These are phyloP conservation scores for Acleris cristana DNA, from an alignment of 2,888 invertebrate species.

Conservation along the genomic window DNA sequence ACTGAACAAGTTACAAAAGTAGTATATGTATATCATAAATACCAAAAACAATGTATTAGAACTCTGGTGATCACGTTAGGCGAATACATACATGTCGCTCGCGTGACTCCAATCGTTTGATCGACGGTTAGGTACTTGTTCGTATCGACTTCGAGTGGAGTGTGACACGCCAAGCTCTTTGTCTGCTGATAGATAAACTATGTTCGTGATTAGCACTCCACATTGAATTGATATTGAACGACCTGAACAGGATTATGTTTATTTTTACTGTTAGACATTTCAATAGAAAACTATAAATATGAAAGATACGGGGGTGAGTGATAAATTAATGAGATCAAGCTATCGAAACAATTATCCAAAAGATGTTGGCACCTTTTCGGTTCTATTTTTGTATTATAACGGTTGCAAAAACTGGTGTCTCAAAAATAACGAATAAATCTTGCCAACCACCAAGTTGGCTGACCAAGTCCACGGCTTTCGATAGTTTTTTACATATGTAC, in stretches of 20 bases:
- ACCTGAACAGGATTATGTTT: slow-evolving; percentile 24
- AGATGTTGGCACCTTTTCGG: too few relatives aligned
- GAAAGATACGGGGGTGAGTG: too few relatives aligned
- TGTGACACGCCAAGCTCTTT: slow-evolving; percentile 69
- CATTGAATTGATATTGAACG: slow-evolving; percentile 36
- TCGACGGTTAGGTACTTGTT: slow-evolving; percentile 53
- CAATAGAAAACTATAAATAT: too few relatives aligned
- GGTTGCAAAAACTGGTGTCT: too few relatives aligned
- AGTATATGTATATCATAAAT: slow-evolving; percentile 12
- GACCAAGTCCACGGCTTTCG: too few relatives aligned
- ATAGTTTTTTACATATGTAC: too few relatives aligned
- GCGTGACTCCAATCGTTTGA: slow-evolving; percentile 69
- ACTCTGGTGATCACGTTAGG: not conserved
- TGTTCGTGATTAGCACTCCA: slow-evolving; percentile 62
- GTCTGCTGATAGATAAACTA: slow-evolving; percentile 66
- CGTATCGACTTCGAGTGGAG: slow-evolving; percentile 68
- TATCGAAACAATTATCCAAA: too few relatives aligned
- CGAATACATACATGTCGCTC: slow-evolving; percentile 40
- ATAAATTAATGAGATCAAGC: too few relatives aligned
- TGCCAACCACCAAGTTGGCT: too few relatives aligned
- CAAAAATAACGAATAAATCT: too few relatives aligned
- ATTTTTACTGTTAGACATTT: not conserved
- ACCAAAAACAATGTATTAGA: slow-evolving; percentile 6
- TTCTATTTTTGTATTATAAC: too few relatives aligned
- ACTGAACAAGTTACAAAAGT: slow-evolving; percentile 6